Conservation (phyloP, 2,113 vertebrate species). For the Esox niger region DNA sequence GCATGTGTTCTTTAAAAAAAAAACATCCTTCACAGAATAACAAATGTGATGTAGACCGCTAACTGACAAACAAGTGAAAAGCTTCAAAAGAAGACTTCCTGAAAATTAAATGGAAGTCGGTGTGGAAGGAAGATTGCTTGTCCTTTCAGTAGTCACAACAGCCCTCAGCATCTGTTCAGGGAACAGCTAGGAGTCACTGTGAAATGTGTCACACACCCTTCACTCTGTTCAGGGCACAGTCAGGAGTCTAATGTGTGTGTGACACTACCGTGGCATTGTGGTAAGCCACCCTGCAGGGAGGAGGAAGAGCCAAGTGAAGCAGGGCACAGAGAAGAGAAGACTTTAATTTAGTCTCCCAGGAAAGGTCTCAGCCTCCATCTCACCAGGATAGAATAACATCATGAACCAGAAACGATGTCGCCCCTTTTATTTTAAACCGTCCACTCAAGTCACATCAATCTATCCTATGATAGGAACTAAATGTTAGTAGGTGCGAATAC, state of each 20-base stretch:
- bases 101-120: slow-evolving; percentile 64
- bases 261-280: slow-evolving; percentile 59
- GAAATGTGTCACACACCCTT: slow-evolving; percentile 60
- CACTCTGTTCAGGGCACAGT: slow-evolving; percentile 51
- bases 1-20: slow-evolving; percentile 37
- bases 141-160: slow-evolving; percentile 69
- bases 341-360: slow-evolving; percentile 62
- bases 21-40: slow-evolving; percentile 20
- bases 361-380: slow-evolving; percentile 46
- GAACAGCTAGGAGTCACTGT: slow-evolving; percentile 58
- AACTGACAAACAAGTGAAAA: slow-evolving; percentile 58
- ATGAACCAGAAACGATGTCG: slow-evolving; percentile 14
- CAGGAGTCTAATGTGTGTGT: slow-evolving; percentile 63
- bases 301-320: slow-evolving; percentile 40
- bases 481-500: slow-evolving; percentile 31
- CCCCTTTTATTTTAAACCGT: slow-evolving; percentile 27
- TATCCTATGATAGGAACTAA: slow-evolving; percentile 36
- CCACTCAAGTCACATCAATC: slow-evolving; percentile 34
- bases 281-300: slow-evolving; percentile 50
- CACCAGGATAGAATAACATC: slow-evolving; percentile 21
- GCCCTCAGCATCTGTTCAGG: slow-evolving; percentile 66
- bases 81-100: slow-evolving; percentile 45
- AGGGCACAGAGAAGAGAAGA: slow-evolving; percentile 30
- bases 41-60: slow-evolving; percentile 40
- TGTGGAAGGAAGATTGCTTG: slow-evolving; percentile 60